These are phyloP conservation scores for Sebastes minor DNA, from an alignment of 2,797 vertebrate species.

Conservation along the genomic window DNA sequence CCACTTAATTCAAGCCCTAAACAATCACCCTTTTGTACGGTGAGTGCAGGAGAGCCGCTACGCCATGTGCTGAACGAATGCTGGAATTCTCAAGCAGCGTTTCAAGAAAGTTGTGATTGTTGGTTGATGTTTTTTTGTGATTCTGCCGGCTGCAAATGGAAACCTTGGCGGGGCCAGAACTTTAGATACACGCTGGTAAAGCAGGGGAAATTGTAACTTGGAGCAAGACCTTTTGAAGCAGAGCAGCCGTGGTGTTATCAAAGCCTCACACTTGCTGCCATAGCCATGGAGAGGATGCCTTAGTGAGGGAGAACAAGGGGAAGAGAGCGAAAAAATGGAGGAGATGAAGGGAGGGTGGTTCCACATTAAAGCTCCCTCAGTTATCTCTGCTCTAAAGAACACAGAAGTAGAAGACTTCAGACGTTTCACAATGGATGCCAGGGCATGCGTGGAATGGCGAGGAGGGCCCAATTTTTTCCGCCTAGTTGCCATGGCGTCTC, in stretches of 20 bases:
- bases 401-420: constrained; percentile 51
- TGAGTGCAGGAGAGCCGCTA: constrained; percentile 27
- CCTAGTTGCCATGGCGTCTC: constrained; percentile 85
- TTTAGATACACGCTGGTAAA: constrained; percentile 24
- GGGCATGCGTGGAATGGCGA: constrained; percentile 75
- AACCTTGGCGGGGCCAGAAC: constrained; percentile 5
- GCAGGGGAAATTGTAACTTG: constrained; percentile 39
- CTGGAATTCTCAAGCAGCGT: constrained; percentile 43
- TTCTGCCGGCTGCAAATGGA: constrained; percentile 22
- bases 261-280: constrained; percentile 49
- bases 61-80: constrained; percentile 52
- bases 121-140: constrained; percentile 22
- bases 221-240: constrained; percentile 57
- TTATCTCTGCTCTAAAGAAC: constrained; percentile 64
- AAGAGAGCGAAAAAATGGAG: constrained; percentile 14
- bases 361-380: constrained; percentile 58
- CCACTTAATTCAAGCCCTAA: constrained; percentile 61
- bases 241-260: constrained; percentile 50
- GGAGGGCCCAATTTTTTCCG: constrained; percentile 68
- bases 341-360: constrained; percentile 47
- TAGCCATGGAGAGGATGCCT: constrained; percentile 35
- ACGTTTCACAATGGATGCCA: constrained; percentile 75
- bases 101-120: constrained; percentile 54
- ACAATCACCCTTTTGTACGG: constrained; percentile 74
- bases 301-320: constrained; percentile 13